Evolutionary conservation across 2,113 vertebrate genomes (phyloP).

Genomic region (Poecilia latipinna): DNA sequence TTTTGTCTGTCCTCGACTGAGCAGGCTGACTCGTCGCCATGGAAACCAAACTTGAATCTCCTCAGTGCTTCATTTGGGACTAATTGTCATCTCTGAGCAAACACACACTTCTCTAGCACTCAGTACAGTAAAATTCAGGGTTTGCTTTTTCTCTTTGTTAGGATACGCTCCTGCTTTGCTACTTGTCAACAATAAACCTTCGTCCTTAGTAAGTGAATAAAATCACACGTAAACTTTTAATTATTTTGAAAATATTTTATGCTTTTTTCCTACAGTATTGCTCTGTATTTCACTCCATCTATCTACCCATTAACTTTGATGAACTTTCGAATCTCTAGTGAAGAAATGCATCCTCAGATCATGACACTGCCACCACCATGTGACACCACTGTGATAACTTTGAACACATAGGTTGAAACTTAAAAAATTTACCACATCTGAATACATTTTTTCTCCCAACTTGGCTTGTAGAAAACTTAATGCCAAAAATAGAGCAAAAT

Average conservation of each 20-base stretch:
- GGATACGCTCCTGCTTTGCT: constrained; percentile 45
- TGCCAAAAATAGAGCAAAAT: not conserved
- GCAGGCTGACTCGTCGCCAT: constrained; percentile 67
- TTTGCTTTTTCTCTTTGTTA: constrained; percentile 5
- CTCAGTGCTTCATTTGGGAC: constrained; percentile 48
- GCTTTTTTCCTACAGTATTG: not conserved
- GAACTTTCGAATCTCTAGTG: not conserved
- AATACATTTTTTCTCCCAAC: not conserved
- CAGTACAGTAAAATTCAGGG: constrained; percentile 28
- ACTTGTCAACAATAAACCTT: constrained; percentile 54
- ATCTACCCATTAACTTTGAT: not conserved
- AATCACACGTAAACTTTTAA: constrained; percentile 25
- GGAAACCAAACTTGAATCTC: constrained; percentile 65
- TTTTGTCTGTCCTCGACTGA: constrained; percentile 33
- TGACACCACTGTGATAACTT: no score
- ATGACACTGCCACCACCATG: no score
- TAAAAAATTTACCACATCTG: not conserved
- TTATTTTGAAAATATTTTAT: constrained; percentile 37
- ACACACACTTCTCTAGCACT: constrained; percentile 40
- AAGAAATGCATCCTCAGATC: not conserved
- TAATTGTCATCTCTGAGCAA: constrained; percentile 59
- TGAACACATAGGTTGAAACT: no score
- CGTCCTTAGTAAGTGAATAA: no score
- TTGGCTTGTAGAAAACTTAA: not conserved
- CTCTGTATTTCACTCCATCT: not conserved